Evolutionary conservation across 2,888 invertebrate species (phyloP).

Genomic region (Ephialtes manifestator): DNA sequence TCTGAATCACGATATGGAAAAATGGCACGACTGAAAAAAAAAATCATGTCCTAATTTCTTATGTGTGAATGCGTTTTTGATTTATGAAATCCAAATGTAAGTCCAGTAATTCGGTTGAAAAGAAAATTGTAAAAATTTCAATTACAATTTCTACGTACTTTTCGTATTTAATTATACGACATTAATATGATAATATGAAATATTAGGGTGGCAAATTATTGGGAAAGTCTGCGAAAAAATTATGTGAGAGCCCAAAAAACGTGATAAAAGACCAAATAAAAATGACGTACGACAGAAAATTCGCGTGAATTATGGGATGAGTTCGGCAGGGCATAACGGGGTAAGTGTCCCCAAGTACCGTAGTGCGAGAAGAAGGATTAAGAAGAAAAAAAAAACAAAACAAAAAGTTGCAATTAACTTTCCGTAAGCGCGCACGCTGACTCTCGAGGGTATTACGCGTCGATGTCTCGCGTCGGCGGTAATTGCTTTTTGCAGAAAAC

Average conservation of each 20-base stretch:
- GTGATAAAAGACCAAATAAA: conserved; percentile 28
- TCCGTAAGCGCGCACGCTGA: conserved; percentile 70
- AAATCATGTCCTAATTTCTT: too few species aligned
- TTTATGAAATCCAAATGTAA: too few species aligned
- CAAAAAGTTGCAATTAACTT: conserved; percentile 82
- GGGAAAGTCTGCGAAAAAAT: conserved; percentile 40
- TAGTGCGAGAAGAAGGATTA: conserved; percentile 15
- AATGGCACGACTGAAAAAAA: too few species aligned
- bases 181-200: conserved; percentile 35
- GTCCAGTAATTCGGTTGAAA: too few species aligned
- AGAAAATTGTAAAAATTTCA: too few species aligned
- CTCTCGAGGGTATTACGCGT: conserved; percentile 70
- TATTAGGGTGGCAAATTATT: conserved; percentile 14
- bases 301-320: conserved; percentile 65
- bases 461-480: conserved; percentile 82
- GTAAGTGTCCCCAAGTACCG: conserved; percentile 50
- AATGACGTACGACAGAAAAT: conserved; percentile 32
- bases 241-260: conserved; percentile 7
- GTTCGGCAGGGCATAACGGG: conserved; percentile 56
- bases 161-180: not conserved
- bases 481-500: conserved; percentile 84
- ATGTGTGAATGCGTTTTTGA: too few species aligned
- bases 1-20: too few species aligned
- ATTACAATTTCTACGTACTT: too few species aligned
- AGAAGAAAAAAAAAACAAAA: conserved; percentile 53